A percentile compares a stretch with the other conserved stretches of the same genome.
phyloP scores from a whole-genome alignment of 2,797 vertebrate genomes.

The Paguma larvata region DNA sequence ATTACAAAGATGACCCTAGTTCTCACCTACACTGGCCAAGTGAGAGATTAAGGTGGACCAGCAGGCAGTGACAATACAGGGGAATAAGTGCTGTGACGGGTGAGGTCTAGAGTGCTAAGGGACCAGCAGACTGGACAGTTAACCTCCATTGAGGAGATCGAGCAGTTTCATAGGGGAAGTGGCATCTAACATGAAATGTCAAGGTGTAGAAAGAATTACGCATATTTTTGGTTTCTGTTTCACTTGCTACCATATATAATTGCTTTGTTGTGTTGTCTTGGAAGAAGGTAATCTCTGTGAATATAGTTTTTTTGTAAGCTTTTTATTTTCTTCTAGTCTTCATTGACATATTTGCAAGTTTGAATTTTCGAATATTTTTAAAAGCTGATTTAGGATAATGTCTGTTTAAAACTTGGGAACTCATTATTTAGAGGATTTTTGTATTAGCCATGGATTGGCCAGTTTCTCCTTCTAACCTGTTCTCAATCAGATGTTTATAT shows the following conservation, averaged over 20 bases:
- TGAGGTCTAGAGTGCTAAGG: background rate
- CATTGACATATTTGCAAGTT: background rate
- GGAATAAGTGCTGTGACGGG: background rate
- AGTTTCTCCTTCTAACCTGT: background rate
- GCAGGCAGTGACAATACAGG: background rate
- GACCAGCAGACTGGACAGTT: background rate
- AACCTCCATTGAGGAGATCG: background rate
- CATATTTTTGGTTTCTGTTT: constrained; percentile 52
- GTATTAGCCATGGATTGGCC: constrained; percentile 13
- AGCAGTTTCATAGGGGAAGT: background rate
- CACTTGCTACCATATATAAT: background rate
- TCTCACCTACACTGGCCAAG: background rate
- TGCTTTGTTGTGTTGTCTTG: constrained; percentile 19
- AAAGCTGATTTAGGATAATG: constrained; percentile 5
- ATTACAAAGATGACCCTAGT: background rate
- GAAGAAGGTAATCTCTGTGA: constrained; percentile 26
- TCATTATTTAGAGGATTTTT: constrained; percentile 44
- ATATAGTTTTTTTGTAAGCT: background rate
- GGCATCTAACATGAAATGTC: constrained; percentile 17
- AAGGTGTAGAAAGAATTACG: background rate
- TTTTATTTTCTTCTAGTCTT: constrained; percentile 39
- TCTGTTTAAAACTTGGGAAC: constrained; percentile 25
- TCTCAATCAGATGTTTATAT: constrained; percentile 44
- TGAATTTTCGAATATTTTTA: constrained; percentile 37
- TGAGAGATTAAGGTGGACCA: background rate